phyloP scores from a whole-genome alignment of 2,888 invertebrate genomes.

The Saturnia pavonia region DNA sequence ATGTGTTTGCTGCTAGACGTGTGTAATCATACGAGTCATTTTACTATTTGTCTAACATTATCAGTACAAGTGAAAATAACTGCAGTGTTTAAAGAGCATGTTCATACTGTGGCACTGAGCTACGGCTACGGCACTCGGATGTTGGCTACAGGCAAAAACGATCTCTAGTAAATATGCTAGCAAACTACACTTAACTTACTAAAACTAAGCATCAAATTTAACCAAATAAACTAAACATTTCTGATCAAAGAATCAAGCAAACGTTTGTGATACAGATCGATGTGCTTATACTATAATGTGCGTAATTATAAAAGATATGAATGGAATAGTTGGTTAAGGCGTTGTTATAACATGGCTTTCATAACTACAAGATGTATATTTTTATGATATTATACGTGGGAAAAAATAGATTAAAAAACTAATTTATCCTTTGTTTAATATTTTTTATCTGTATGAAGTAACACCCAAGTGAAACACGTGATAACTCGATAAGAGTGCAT shows the following conservation, averaged over 20 bases:
- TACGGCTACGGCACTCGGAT: neutral
- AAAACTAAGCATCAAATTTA: neutral
- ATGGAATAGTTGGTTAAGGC: conserved; percentile 3
- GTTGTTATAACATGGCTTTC: neutral
- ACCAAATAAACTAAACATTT: conserved; percentile 13
- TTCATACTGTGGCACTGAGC: neutral
- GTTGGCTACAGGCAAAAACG: neutral
- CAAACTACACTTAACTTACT: neutral
- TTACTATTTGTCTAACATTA: neutral
- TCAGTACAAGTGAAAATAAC: neutral
- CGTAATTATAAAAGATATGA: neutral
- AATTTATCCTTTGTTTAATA: neutral
- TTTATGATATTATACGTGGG: no score
- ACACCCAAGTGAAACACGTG: neutral
- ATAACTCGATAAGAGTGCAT: neutral
- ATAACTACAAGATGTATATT: neutral
- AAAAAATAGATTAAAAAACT: neutral
- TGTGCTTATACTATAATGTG: conserved; percentile 21
- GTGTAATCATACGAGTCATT: neutral
- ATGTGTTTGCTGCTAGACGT: neutral
- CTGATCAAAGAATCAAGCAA: neutral
- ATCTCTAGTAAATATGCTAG: neutral
- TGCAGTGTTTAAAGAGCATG: neutral
- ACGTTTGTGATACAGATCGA: conserved; percentile 20
- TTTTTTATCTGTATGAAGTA: neutral